Evolutionary conservation across 2,888 invertebrate species (phyloP), one percentile per base, ranked within the genome.

Genomic region (Coleophora flavipennella): DNA sequence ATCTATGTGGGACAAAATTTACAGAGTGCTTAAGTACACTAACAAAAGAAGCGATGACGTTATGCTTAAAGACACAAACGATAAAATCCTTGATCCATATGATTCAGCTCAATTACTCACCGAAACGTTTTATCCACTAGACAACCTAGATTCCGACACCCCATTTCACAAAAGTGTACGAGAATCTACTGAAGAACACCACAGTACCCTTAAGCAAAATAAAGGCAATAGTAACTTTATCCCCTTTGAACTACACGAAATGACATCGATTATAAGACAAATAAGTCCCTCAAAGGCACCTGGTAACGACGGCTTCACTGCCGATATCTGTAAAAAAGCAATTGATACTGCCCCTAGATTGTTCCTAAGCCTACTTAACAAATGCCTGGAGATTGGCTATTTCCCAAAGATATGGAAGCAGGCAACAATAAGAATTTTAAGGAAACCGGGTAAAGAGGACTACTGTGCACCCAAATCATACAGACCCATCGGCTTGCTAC

Each of bases 381-480:
- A 37, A 20, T 49, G 49, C 33, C 33, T 49, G 1, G 9, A 28
- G 1, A 10, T 35, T 1, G 36, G 38, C 2, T 14, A 33, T 13
- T 51, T 49, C 25, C 44, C 47, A 0, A 31, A n/a, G 10, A 7
- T 8, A 0, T 47, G 45, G 49, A 49, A 49, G 13, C n/a, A 13
- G 2, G 46, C 45, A 2, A 29, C 31, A 1, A 37, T 49, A 0
- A 31, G 34, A 1, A 13, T 45, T 4, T 9, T 49, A 3, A 36
- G 31, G 2, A 45, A 49, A 31, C 41, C 46, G 0, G 40, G 36
- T 0, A 43, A 39, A 25, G 35, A 36, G 0, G 32, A 41, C n/a
- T 45, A 42, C 31, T 33, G 40, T 2, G 8, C 4, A 1, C 41
- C 49, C 0, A 48, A 44, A 13, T 33, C 46, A 1, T 41, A 43